A percentile compares a stretch with the other conserved stretches of the same genome.
Evolutionary conservation across 2,113 vertebrate genomes (phyloP).

Genomic region (Catharus fuscescens): DNA sequence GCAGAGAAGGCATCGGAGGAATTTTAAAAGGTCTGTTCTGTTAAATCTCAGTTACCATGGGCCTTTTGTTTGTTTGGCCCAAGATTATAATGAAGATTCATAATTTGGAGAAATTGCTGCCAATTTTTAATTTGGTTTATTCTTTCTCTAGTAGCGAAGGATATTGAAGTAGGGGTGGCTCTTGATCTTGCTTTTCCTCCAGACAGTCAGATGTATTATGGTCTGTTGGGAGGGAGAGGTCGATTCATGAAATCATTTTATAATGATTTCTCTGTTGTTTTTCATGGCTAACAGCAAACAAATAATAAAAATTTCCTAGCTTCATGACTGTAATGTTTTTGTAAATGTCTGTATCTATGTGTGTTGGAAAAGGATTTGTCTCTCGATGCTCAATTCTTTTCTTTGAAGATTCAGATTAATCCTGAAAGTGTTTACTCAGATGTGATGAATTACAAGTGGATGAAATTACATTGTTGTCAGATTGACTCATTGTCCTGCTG

Average conservation of each 20-base stretch:
- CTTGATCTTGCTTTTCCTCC: not conserved
- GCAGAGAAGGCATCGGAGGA: not conserved
- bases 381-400: not conserved
- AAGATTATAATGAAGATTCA: not conserved
- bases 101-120: not conserved
- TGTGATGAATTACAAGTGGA: slow-evolving; percentile 10
- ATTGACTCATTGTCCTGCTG: not conserved
- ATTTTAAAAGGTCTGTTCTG: not conserved
- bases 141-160: not conserved
- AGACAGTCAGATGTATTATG: not conserved
- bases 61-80: not conserved
- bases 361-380: slow-evolving; percentile 1
- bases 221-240: not conserved
- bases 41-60: not conserved
- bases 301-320: not conserved
- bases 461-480: not conserved
- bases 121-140: not conserved
- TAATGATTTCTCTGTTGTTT: not conserved
- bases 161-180: not conserved
- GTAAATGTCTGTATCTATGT: not conserved
- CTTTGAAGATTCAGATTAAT: slow-evolving; percentile 20
- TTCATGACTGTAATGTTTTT: not conserved
- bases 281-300: not conserved
- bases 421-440: slow-evolving; percentile 35
- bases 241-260: not conserved